phyloP scores from a whole-genome alignment of 2,113 vertebrate species.

The Cromileptes altivelis region DNA sequence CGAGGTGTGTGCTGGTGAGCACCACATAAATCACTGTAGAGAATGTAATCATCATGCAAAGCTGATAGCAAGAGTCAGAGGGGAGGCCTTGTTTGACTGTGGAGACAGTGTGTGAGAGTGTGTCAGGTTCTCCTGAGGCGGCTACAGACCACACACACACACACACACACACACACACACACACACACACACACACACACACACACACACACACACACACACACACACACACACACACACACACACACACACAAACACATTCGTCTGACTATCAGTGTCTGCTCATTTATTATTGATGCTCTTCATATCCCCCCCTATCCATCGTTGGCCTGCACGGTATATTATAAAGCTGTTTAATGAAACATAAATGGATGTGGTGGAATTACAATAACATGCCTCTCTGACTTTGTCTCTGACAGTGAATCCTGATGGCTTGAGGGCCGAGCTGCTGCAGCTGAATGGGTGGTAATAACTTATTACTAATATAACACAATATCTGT shows the following conservation, averaged over 20 bases:
- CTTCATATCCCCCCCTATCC: slow-evolving; percentile 59
- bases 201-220: slow-evolving; percentile 9
- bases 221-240: slow-evolving; percentile 12
- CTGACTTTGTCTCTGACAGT: slow-evolving; percentile 57
- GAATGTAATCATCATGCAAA: slow-evolving; percentile 10
- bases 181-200: slow-evolving; percentile 19
- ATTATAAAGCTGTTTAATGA: slow-evolving; percentile 79
- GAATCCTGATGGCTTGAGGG: slow-evolving; percentile 39
- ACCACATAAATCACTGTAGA: slow-evolving; percentile 36
- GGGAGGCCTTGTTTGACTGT: background rate
- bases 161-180: slow-evolving; percentile 16
- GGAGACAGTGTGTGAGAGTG: background rate
- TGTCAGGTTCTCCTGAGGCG: background rate
- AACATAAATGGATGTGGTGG: slow-evolving; percentile 68
- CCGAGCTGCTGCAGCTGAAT: slow-evolving; percentile 18
- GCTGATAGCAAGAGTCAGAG: slow-evolving; percentile 1
- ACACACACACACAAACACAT: background rate
- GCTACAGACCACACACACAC: slow-evolving; percentile 2
- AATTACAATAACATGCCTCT: slow-evolving; percentile 69
- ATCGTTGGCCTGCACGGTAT: slow-evolving; percentile 34
- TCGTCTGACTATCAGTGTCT: slow-evolving; percentile 11
- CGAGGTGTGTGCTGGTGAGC: slow-evolving; percentile 21
- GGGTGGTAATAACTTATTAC: slow-evolving; percentile 35
- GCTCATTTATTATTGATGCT: slow-evolving; percentile 69
- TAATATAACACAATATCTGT: slow-evolving; percentile 58